Base-by-base conservation (phyloP, 2,113 vertebrate species). In the Donacobius atricapilla region DNA sequence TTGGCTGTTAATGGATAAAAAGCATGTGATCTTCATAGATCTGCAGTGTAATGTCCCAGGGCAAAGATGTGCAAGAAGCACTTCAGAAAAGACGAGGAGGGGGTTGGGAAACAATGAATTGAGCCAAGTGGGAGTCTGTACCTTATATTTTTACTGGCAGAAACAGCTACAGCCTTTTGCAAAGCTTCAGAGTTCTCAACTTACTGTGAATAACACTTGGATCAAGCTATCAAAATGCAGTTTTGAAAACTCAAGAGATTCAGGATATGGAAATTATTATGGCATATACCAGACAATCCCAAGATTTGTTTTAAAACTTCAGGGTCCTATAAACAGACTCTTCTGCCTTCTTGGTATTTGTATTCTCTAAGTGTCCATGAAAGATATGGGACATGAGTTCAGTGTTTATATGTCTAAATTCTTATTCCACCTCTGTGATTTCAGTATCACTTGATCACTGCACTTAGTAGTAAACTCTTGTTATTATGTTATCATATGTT, bases 1-100 rank as follows among this genome's bases (percentile, higher is more conserved):
- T 21, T 30, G 68, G 24, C 40, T 78, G 56, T 80, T 94, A 94
- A 96, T 96, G 93, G 90, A 94, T 95, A 94, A 96, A 96, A 96
- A 87, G 58, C 68, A 96, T 96, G 93, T 86, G 75, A 90, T 90
- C 47, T 73, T 90, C 50, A 64, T 47, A 8, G 13, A 56, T 61
- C 82, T 90, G 50, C 75, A 81, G 60, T n/a, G 28, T 47, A 66
- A 66, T 30, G 64, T 94, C 92, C 68, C 47, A 30, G 64, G 82
- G 68, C 90, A 93, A 94, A 92, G 87, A 95, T 64, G 85, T 93
- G 87, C 71, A 92, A 94, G 78, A 39, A 90, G 39, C 28, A 33
- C 54, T 87, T 93, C 19, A 61, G 70, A 89, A 93, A 71, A 73
- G 17, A 5, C 3, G 2, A 4, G 21, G 10, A 12, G 6, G 9